These are phyloP conservation scores for Limonius californicus DNA, from an alignment of 1,140 invertebrate species.

Conservation along the genomic window DNA sequence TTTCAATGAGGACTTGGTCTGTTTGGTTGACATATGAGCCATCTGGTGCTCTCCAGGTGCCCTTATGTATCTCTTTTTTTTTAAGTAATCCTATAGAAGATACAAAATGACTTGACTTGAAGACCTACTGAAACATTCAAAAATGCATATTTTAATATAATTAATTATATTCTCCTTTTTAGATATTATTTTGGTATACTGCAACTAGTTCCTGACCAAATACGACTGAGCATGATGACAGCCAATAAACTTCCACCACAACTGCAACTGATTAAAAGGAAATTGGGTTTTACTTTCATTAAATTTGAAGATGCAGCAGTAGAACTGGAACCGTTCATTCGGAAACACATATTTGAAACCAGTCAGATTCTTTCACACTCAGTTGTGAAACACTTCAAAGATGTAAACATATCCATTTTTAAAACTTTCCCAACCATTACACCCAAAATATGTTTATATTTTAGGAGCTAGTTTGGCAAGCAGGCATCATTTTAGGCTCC, in stretches of 20 bases:
- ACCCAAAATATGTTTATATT: too few species aligned
- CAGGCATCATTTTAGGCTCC: conserved; percentile 90
- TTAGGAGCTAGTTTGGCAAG: conserved; percentile 91
- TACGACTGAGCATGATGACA: conserved; percentile 83
- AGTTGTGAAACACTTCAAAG: conserved; percentile 77
- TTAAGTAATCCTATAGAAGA: too few species aligned
- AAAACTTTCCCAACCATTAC: too few species aligned
- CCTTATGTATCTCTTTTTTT: too few species aligned
- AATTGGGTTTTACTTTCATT: conserved; percentile 83
- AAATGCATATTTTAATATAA: too few species aligned
- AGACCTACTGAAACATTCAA: too few species aligned
- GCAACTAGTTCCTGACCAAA: conserved; percentile 70
- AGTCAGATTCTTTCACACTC: conserved; percentile 72
- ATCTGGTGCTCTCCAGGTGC: too few species aligned
- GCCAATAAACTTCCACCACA: conserved; percentile 73
- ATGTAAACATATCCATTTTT: too few species aligned
- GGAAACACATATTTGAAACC: conserved; percentile 87
- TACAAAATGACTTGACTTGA: too few species aligned
- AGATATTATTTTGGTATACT: conserved; percentile 88
- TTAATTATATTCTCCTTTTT: neutral
- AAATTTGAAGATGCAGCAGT: conserved; percentile 96
- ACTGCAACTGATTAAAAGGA: conserved; percentile 77
- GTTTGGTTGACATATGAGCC: too few species aligned
- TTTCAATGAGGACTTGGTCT: too few species aligned
- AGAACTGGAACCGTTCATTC: conserved; percentile 81